These are phyloP conservation scores for Battus philenor DNA, from an alignment of 1,140 invertebrate species.

Conservation along the genomic window DNA sequence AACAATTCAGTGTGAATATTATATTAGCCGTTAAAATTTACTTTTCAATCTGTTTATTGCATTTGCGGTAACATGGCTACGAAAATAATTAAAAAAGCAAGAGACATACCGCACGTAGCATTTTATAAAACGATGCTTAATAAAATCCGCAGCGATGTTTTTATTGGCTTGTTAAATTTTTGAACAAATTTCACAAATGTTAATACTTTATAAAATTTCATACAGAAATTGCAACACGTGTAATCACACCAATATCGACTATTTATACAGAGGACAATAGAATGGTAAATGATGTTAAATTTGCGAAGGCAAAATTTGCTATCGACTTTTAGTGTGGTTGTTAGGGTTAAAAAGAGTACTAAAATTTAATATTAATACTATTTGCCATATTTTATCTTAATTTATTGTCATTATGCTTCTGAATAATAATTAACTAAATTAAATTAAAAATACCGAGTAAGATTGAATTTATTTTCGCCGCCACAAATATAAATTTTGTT, in stretches of 20 bases:
- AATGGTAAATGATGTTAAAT: constrained; percentile 7
- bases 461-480: too few relatives aligned
- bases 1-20: constrained; percentile 13
- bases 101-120: too few relatives aligned
- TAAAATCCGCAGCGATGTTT: too few relatives aligned
- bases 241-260: constrained; percentile 1
- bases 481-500: too few relatives aligned
- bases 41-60: constrained; percentile 11
- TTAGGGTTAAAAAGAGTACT: constrained; percentile 1
- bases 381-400: too few relatives aligned
- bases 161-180: too few relatives aligned
- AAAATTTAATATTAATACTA: background rate
- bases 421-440: too few relatives aligned
- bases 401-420: too few relatives aligned
- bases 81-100: too few relatives aligned
- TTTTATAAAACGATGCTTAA: too few relatives aligned
- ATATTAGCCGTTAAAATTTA: constrained; percentile 7
- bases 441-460: too few relatives aligned
- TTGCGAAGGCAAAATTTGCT: constrained; percentile 3
- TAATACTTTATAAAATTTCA: background rate
- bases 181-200: too few relatives aligned
- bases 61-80: constrained; percentile 3
- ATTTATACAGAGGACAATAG: constrained; percentile 11
- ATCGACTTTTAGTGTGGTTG: background rate
- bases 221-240: background rate